A percentile compares a stretch with the other conserved stretches of the same genome.
Evolutionary conservation across 2,888 invertebrate species (phyloP).

Genomic region (Nymphalis urticae): DNA sequence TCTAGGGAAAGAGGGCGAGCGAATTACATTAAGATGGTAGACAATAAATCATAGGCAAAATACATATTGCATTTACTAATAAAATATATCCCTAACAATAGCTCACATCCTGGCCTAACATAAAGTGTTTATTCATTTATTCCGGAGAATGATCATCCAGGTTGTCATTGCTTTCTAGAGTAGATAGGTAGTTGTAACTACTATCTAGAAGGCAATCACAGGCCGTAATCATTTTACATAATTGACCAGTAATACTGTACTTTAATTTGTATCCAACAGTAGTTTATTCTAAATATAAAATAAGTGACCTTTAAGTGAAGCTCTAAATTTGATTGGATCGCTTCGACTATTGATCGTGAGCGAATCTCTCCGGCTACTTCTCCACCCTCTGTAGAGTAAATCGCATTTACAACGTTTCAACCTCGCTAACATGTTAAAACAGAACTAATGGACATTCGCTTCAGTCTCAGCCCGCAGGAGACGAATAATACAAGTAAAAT

Average conservation of each 20-base stretch:
- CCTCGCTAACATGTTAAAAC: conserved; percentile 82
- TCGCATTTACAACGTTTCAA: conserved; percentile 82
- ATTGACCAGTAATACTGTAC: background rate
- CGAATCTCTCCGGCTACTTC: conserved; percentile 74
- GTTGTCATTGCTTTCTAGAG: too few relatives aligned
- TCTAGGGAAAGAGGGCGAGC: too few relatives aligned
- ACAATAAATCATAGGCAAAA: too few relatives aligned
- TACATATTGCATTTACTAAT: too few relatives aligned
- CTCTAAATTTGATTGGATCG: conserved; percentile 56
- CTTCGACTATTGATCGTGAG: conserved; percentile 68
- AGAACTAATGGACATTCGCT: conserved; percentile 83
- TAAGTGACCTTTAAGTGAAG: conserved; percentile 28
- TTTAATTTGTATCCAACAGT: background rate
- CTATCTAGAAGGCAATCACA: too few relatives aligned
- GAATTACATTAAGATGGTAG: too few relatives aligned
- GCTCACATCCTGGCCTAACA: too few relatives aligned
- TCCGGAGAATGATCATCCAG: too few relatives aligned
- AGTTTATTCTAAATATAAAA: conserved; percentile 8
- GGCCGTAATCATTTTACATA: background rate
- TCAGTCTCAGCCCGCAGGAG: conserved; percentile 80
- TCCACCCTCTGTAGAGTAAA: conserved; percentile 78
- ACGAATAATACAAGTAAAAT: conserved; percentile 82
- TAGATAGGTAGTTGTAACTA: too few relatives aligned
- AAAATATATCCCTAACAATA: too few relatives aligned
- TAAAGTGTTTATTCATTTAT: too few relatives aligned